These are phyloP conservation scores for Theristus sp. DNA, from an alignment of 2,888 invertebrate species.

Conservation along the genomic window DNA sequence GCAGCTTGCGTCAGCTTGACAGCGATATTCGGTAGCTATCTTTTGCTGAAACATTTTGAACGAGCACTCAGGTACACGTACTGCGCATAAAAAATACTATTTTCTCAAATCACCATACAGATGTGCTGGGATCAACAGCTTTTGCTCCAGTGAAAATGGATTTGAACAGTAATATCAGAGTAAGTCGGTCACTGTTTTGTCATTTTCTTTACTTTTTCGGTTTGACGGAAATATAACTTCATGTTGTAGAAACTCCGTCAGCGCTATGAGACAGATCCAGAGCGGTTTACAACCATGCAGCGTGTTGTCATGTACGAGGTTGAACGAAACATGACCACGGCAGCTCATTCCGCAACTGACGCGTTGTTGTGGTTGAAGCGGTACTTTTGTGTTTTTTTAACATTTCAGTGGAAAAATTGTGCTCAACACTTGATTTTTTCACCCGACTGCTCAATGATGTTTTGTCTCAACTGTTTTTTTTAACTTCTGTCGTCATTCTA, in stretches of 20 bases:
- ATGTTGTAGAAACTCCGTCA: constrained; percentile 30
- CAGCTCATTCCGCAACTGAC: constrained; percentile 29
- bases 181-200: no score
- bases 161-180: constrained; percentile 30
- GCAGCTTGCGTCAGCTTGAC: constrained; percentile 20
- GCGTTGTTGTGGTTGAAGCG: constrained; percentile 32
- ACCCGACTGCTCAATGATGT: no score
- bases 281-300: constrained; percentile 26
- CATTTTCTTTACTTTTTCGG: no score
- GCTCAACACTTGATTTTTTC: no score
- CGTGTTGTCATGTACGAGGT: constrained; percentile 27
- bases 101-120: no score
- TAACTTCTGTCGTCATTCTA: no score
- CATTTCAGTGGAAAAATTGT: no score
- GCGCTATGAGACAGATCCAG: constrained; percentile 26
- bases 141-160: constrained; percentile 33
- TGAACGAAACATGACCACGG: constrained; percentile 18
- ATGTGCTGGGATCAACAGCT: constrained; percentile 30
- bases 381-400: no score
- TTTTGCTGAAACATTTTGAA: constrained; percentile 7
- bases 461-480: no score
- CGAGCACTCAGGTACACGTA: no score
- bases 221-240: no score
- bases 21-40: constrained; percentile 8
- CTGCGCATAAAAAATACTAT: no score